These are phyloP conservation scores for Trachops cirrhosus DNA, from an alignment of 2,797 vertebrate genomes.

Conservation along the genomic window DNA sequence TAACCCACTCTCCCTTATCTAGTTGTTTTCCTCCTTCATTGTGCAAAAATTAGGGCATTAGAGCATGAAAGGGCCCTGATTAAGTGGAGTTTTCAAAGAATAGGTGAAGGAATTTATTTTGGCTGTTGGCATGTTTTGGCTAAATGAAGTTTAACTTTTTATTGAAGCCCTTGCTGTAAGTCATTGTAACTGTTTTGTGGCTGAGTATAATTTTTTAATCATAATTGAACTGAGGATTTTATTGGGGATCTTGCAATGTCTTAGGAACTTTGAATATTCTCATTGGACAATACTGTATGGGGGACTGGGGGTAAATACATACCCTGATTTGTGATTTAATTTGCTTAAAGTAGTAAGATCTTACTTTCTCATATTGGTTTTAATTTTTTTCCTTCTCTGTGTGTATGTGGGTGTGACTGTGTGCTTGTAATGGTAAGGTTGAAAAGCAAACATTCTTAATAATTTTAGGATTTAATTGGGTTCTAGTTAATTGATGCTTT, in stretches of 20 bases:
- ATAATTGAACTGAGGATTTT: neutral
- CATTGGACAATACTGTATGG: neutral
- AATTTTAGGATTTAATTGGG: neutral
- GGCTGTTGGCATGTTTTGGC: neutral
- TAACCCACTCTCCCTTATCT: neutral
- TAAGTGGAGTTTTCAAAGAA: neutral
- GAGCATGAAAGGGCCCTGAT: neutral
- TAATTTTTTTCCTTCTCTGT: neutral
- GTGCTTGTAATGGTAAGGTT: neutral
- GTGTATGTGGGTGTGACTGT: neutral
- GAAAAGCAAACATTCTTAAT: neutral
- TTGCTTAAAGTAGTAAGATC: neutral
- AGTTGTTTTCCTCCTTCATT: neutral
- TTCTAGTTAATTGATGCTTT: neutral
- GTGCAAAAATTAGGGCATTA: neutral
- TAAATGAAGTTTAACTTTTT: constrained; percentile 32
- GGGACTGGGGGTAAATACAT: neutral
- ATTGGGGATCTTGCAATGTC: neutral
- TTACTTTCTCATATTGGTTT: neutral
- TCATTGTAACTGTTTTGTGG: neutral
- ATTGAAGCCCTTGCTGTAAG: neutral
- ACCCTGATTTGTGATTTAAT: neutral
- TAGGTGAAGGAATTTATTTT: neutral
- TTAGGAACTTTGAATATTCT: neutral
- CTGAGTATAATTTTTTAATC: constrained; percentile 7